Evolutionary conservation across 2,888 invertebrate genomes (phyloP), one percentile per base, ranked within the genome.

Genomic region (Harpalus rubripes): DNA sequence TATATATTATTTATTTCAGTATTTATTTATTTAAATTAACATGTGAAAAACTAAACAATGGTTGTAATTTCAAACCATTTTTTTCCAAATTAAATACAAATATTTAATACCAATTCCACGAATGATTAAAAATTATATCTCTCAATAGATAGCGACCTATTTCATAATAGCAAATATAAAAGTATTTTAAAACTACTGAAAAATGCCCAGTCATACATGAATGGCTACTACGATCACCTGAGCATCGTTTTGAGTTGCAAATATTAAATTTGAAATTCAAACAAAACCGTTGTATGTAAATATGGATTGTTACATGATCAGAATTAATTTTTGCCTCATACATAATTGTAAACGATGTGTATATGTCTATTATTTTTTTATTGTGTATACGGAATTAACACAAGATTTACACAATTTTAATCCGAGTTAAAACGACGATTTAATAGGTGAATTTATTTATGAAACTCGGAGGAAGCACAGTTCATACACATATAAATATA

Each of bases 251-350:
- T 78, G 78, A 26, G 56, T 78, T 78, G 78, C 58, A 78, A 78
- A 78, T 58, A 58, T 78, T 78, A 74, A 56, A 78, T 78, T 78
- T 78, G 78, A 78, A 78, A 58, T 78, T 56, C 58, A 78, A 78
- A 78, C 56, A 58, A 15, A 1, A 26, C 15, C 58, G 78, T 52
- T 56, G 76, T 58, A 78, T 78, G 78, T 78, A 78, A 78, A 56
- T 74, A 74, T 18, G 16, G 72, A 74, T 78, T 78, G 58, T 78
- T 58, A 78, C 78, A 78, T 58, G 78, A 58, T 78, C 15, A 22
- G 78, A 78, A 78, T 78, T 78, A 78, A 78, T 78, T 78, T 78
- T 78, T 74, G 12, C 58, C 78, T 26, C 22, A 56, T 78, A 7
- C 15, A 39, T 68, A 68, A 26, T 41, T 68, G 68, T 68, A 39